A percentile compares a stretch with the other conserved stretches of the same genome.
phyloP scores from a whole-genome alignment of 2,113 vertebrate species.

The Callospermophilus lateralis region DNA sequence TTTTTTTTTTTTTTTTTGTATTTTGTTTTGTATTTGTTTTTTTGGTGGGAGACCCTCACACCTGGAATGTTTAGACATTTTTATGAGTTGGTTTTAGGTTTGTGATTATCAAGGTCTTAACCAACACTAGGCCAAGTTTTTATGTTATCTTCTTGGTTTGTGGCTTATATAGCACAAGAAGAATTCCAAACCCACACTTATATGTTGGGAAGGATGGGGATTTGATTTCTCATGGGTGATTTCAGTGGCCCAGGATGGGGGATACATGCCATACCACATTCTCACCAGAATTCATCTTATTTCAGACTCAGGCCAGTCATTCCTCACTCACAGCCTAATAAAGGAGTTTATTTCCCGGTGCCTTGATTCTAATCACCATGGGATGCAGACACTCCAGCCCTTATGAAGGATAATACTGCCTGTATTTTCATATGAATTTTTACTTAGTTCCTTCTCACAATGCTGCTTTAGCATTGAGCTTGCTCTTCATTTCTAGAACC shows the following conservation, averaged over 20 bases:
- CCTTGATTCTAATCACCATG: background rate
- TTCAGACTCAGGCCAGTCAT: background rate
- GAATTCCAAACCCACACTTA: background rate
- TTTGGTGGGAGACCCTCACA: background rate
- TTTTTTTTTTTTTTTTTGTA: background rate
- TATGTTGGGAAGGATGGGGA: background rate
- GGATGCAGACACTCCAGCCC: background rate
- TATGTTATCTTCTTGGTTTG: background rate
- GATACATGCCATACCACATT: background rate
- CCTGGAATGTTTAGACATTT: slow-evolving; percentile 22
- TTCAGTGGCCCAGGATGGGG: background rate
- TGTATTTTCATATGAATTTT: background rate
- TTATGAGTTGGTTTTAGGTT: slow-evolving; percentile 32
- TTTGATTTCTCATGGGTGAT: slow-evolving; percentile 5
- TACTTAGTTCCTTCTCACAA: background rate
- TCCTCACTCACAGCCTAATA: background rate
- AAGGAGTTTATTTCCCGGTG: background rate
- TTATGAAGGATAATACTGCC: background rate
- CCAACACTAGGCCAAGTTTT: background rate
- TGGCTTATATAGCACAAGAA: background rate
- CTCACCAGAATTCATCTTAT: background rate
- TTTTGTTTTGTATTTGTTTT: background rate
- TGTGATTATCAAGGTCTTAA: background rate
- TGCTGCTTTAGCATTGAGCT: background rate
- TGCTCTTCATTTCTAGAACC: background rate